These are phyloP conservation scores for Amphibalanus amphitrite DNA, from an alignment of 1,140 invertebrate genomes.

Conservation along the genomic window DNA sequence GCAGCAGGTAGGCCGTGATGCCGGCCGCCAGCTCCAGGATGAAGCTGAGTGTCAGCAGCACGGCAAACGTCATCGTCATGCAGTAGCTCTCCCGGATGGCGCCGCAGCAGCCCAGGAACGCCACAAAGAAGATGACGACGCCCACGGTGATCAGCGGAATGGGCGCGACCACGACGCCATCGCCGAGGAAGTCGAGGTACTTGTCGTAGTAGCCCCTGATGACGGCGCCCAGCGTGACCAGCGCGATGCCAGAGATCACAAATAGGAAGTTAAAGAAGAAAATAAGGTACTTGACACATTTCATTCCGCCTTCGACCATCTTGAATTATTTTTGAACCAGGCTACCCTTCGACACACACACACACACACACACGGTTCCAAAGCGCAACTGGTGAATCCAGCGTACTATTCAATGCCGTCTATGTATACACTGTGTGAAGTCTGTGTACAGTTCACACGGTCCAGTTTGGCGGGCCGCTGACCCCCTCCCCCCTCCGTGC, in stretches of 20 bases:
- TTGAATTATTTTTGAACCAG: no score
- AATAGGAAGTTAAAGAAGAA: no score
- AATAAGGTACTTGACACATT: no score
- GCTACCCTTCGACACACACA: no score
- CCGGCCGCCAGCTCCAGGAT: conserved; percentile 64
- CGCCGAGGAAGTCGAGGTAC: conserved; percentile 34
- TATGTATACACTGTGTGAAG: no score
- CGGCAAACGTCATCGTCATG: conserved; percentile 70
- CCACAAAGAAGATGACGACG: conserved; percentile 50
- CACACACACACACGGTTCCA: no score
- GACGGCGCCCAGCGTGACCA: conserved; percentile 19
- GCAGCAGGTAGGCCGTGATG: conserved; percentile 42
- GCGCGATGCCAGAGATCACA: conserved; percentile 17
- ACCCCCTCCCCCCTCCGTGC: no score
- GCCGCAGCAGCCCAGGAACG: conserved; percentile 71
- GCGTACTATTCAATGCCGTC: no score
- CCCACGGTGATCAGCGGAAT: conserved; percentile 57
- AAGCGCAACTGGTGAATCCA: no score
- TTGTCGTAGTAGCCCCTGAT: conserved; percentile 26
- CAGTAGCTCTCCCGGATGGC: conserved; percentile 62
- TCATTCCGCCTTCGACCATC: no score
- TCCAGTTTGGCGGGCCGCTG: no score
- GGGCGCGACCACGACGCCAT: conserved; percentile 47
- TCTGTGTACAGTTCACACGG: no score
- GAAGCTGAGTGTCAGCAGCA: conserved; percentile 62